Conservation (phyloP, 2,797 vertebrate species). For the Galago senegalensis region DNA sequence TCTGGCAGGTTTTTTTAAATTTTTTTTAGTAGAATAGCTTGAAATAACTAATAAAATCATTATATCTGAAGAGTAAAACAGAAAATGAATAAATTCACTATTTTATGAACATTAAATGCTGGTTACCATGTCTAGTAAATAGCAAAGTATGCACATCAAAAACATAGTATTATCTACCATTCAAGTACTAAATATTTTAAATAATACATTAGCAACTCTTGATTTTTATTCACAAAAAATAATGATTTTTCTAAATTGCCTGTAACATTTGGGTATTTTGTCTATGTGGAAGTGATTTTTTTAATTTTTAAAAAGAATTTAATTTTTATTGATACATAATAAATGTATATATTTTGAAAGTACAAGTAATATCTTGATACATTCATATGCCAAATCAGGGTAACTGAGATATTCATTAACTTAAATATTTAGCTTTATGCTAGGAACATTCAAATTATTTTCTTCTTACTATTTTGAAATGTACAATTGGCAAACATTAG, state of each 20-base stretch:
- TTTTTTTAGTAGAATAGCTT: not conserved
- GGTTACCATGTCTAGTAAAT: not conserved
- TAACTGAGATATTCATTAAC: not conserved
- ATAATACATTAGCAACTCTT: not conserved
- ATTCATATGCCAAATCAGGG: not conserved
- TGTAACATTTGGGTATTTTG: not conserved
- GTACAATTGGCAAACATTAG: not conserved
- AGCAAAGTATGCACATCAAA: not conserved
- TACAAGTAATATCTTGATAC: not conserved
- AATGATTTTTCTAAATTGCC: not conserved
- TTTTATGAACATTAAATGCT: not conserved
- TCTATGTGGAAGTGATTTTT: not conserved
- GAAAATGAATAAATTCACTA: not conserved
- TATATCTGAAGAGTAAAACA: not conserved
- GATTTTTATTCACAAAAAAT: not conserved
- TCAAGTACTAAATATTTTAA: not conserved
- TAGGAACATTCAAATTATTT: not conserved
- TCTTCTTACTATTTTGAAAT: not conserved
- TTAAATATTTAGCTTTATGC: not conserved
- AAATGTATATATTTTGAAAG: not conserved
- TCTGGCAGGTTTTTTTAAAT: not conserved
- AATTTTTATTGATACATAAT: not conserved
- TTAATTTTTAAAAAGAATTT: not conserved
- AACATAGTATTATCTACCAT: not conserved
- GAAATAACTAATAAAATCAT: slow-evolving; percentile 23